Evolutionary conservation across 1,140 invertebrate species (phyloP).

Genomic region (Lepidostoma basale): DNA sequence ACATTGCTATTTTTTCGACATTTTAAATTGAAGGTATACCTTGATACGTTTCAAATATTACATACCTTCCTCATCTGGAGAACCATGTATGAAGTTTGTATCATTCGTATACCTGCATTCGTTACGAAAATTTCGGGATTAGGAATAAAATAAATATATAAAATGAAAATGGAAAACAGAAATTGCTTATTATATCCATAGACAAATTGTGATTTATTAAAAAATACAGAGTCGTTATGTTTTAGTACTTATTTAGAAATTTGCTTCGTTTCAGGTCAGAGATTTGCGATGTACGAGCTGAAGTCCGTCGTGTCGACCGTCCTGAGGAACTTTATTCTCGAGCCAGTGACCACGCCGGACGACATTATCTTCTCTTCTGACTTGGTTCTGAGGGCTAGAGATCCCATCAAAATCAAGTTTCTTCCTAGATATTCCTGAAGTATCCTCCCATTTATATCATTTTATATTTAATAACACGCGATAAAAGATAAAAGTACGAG

Average conservation of each 20-base stretch:
- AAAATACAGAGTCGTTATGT: not conserved
- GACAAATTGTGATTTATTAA: not conserved
- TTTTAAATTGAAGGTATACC: no score
- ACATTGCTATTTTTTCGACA: no score
- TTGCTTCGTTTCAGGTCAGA: conserved; percentile 60
- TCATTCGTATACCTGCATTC: no score
- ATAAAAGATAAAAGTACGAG: no score
- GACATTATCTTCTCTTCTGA: conserved; percentile 62
- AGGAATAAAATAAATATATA: not conserved
- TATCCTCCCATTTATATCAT: no score
- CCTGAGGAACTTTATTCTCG: conserved; percentile 66
- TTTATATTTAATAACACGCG: no score
- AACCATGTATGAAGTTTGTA: no score
- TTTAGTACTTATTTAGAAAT: not conserved
- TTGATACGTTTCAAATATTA: no score
- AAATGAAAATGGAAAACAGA: not conserved
- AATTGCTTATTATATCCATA: not conserved
- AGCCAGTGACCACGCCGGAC: conserved; percentile 60
- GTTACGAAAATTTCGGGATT: not conserved
- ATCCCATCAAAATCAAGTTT: conserved; percentile 50
- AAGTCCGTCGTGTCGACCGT: conserved; percentile 71
- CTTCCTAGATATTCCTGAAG: conserved; percentile 14
- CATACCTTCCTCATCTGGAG: no score
- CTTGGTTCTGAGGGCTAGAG: conserved; percentile 63
- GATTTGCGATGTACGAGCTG: conserved; percentile 75